Evolutionary conservation across 2,888 invertebrate genomes (phyloP), one percentile per base, ranked within the genome.

Genomic region (Busseola fusca): DNA sequence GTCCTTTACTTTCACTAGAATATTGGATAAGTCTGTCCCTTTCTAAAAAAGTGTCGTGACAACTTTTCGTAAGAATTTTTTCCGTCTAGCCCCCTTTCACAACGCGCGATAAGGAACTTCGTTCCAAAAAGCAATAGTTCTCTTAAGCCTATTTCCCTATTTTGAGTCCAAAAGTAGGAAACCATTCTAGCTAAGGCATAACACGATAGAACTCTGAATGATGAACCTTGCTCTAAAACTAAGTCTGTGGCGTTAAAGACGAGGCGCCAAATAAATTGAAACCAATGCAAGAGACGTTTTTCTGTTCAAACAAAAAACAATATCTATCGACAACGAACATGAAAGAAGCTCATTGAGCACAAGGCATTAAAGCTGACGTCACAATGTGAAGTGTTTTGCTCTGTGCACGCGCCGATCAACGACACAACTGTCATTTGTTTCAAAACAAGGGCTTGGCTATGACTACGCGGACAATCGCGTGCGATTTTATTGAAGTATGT

Each of bases 371-470:
- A 21, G 25, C n/a, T 69, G 58, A 70, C 76, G 40, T 76, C 76
- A 70, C 40, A 75, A 54, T 50, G 50, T 30, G 42, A 52, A 72
- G 72, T 69, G 56, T 76, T 63, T 48, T 25, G 37, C 45, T 76
- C 27, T n/a, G 62, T 27, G 70, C 70, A 70, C 70, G 62, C 45
- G 45, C 70, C 70, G 62, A n/a, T 52, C 37, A 18, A 34, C 48
- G 58, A 60, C 50, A 54, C 76, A 76, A 70, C 70, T 74, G 76
- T 74, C 74, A 74, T 63, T 76, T 76, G 70, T 74, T 76, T 64
- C 30, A 48, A 76, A 74, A 74, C 74, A 74, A 76, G 76, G 52
- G n/a, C 37, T 70, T 40, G 37, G 25, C 76, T 74, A 52, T 70
- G 34, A 58, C n/a, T 63, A 12, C n/a, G 42, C 7, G 27, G 69